Percentiles rank a stretch among this genome's conserved stretches.
phyloP scores from a whole-genome alignment of 2,797 vertebrate genomes.

The Pristis pectinata region DNA sequence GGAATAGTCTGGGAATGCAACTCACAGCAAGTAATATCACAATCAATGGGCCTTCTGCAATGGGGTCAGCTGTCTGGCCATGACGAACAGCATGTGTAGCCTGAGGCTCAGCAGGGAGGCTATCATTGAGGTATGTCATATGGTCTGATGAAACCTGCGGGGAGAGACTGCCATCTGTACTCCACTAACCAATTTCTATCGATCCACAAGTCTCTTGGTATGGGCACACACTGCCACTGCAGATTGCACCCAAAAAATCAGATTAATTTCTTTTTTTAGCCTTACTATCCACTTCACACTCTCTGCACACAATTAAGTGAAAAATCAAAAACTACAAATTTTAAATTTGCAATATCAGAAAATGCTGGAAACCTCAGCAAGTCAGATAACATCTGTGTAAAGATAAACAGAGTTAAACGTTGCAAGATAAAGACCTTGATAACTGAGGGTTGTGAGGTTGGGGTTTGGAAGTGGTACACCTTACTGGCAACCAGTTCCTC shows the following conservation, averaged over 20 bases:
- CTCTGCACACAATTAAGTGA: not conserved
- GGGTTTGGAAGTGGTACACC: not conserved
- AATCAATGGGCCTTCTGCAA: constrained; percentile 19
- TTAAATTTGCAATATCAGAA: too few species aligned
- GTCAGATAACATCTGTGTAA: too few species aligned
- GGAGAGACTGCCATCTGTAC: constrained; percentile 33
- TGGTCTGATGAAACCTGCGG: constrained; percentile 29
- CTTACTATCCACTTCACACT: not conserved
- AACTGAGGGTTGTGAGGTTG: not conserved
- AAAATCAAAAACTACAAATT: too few species aligned
- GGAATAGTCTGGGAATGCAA: constrained; percentile 10
- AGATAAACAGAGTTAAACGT: too few species aligned
- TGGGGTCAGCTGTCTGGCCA: constrained; percentile 31
- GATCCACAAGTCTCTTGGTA: not conserved
- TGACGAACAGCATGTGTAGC: constrained; percentile 32
- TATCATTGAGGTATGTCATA: constrained; percentile 33
- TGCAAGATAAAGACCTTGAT: not conserved
- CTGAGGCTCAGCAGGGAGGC: constrained; percentile 33
- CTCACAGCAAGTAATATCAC: constrained; percentile 32
- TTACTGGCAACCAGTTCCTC: not conserved
- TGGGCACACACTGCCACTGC: not conserved
- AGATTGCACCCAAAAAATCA: not conserved
- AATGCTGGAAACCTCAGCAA: too few species aligned
- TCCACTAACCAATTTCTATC: constrained; percentile 28
- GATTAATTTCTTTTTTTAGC: not conserved